Evolutionary conservation across 2,797 vertebrate species (phyloP), one percentile per base, ranked within the genome.

Genomic region (Gila robusta): DNA sequence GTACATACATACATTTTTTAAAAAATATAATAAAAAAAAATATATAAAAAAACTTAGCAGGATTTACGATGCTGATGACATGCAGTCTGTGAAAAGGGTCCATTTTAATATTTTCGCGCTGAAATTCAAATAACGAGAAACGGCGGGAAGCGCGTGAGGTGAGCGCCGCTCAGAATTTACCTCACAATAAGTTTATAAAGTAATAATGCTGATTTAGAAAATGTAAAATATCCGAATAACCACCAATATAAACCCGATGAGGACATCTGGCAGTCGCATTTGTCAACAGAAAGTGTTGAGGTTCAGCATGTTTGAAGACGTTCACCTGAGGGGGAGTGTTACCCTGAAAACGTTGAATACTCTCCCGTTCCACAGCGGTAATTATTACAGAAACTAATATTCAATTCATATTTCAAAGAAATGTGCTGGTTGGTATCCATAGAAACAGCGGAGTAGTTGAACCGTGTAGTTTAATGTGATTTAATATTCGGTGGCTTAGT

Each of bases 351-450:
- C 49, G 39, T 26, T 12, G 39, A 39, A 23, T 66, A 32, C 47
- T 49, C 59, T 66, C 2, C 56, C 0, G n/a, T 44, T 47, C 17
- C n/a, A 26, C 23, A 26, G 9, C n/a, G 1, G 16, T 1, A 16
- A 5, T 35, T 32, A 35, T 67, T 67, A 35, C 62, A 47, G 9
- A 80, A 69, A n/a, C 64, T 49, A 47, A 64, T 44, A 35, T 49
- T 17, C 11, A 35, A 32, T 32, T 69, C 64, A 37, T 47, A 28
- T 79, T 23, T 77, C 32, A 79, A 39, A 10, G 49, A 77, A 77
- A 56, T 5, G 16, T 52, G 76, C 62, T 35, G 26, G 64, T 81
- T 54, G 49, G 32, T 81, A 21, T 70, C 79, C 64, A 81, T 70
- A 66, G 64, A 69, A 81, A 81, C 44, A 35, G 64, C 4, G 16